Percentiles rank a stretch among this genome's conserved stretches.
Conservation (phyloP, 2,888 invertebrate genomes). For the Cancer borealis region DNA sequence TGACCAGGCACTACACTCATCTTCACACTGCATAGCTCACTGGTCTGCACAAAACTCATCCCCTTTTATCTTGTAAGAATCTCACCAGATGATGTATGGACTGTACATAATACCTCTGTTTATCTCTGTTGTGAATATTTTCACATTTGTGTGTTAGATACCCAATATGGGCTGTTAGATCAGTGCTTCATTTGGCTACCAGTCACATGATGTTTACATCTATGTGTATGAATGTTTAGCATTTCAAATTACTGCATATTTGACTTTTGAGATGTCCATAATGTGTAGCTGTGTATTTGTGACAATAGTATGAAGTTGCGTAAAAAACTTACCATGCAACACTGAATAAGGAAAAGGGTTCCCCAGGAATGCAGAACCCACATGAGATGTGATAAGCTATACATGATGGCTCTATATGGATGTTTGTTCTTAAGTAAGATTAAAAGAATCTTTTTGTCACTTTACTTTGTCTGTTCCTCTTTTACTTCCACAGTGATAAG, state of each 20-base stretch:
- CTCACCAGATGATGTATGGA: background rate
- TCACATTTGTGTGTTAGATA: conserved; percentile 21
- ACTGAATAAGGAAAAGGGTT: background rate
- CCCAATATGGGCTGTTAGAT: conserved; percentile 7
- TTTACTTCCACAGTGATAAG: too few species aligned
- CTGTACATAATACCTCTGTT: background rate
- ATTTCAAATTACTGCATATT: background rate
- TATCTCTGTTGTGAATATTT: conserved; percentile 35
- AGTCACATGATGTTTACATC: background rate
- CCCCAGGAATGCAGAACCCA: background rate
- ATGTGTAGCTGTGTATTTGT: conserved; percentile 24
- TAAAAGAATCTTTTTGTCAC: background rate
- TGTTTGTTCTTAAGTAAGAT: background rate
- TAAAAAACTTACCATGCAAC: background rate
- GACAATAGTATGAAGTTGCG: conserved; percentile 28
- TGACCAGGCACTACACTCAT: background rate
- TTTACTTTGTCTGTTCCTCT: background rate
- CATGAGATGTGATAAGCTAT: background rate
- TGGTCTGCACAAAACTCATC: background rate
- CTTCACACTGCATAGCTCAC: background rate
- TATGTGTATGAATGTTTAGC: conserved; percentile 27
- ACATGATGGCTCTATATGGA: background rate
- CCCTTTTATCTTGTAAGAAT: background rate
- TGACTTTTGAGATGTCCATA: background rate
- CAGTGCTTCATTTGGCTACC: background rate